phyloP scores from a whole-genome alignment of 1,140 invertebrate genomes.

The Trichonephila clavata region DNA sequence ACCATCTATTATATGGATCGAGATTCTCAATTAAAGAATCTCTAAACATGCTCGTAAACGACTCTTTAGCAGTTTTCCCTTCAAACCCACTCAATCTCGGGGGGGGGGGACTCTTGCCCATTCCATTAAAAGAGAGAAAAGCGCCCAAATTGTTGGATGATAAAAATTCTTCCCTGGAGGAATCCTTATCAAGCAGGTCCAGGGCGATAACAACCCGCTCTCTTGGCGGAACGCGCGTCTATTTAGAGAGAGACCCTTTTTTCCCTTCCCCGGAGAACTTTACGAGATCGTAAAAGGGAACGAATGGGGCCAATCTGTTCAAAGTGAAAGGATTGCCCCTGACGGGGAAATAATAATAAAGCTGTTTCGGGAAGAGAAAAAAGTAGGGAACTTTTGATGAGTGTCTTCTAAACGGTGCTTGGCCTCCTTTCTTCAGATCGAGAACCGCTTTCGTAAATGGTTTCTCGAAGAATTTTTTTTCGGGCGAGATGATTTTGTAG shows the following conservation, averaged over 20 bases:
- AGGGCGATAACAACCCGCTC: neutral
- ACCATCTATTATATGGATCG: too few species aligned
- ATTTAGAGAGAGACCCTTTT: slow-evolving; percentile 4
- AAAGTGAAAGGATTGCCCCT: slow-evolving; percentile 2
- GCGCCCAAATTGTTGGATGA: neutral
- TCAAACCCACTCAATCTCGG: neutral
- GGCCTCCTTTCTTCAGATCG: neutral
- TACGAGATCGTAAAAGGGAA: slow-evolving; percentile 15
- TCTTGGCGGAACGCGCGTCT: neutral
- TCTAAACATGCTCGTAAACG: neutral
- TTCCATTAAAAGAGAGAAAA: slow-evolving; percentile 20
- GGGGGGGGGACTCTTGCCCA: neutral
- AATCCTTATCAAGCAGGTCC: neutral
- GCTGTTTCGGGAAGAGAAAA: neutral
- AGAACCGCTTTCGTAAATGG: neutral
- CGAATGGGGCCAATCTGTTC: slow-evolving; percentile 26
- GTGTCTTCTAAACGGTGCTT: slow-evolving; percentile 12
- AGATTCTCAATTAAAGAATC: too few species aligned
- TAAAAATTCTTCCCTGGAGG: neutral
- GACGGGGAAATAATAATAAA: slow-evolving; percentile 4
- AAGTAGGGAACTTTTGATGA: neutral
- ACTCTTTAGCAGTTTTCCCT: neutral
- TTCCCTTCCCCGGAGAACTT: neutral
- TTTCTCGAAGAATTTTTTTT: neutral
- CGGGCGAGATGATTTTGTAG: neutral